phyloP scores from a whole-genome alignment of 2,113 vertebrate genomes.

The Xiphias gladius region DNA sequence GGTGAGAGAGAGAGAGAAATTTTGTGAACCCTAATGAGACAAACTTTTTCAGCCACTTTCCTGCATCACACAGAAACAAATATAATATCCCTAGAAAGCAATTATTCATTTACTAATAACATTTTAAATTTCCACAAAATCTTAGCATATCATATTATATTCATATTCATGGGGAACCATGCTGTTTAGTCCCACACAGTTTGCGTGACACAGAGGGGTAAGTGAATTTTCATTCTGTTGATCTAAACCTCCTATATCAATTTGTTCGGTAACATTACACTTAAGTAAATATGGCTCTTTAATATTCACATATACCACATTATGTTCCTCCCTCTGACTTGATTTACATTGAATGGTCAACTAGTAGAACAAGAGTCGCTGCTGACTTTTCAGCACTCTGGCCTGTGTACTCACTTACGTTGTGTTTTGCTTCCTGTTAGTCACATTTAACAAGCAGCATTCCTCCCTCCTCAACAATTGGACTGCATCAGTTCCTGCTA shows the following conservation, averaged over 20 bases:
- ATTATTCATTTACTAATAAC: not conserved
- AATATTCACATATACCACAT: not conserved
- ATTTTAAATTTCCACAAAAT: not conserved
- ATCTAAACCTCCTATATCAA: not conserved
- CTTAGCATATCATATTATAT: not conserved
- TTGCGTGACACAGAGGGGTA: not conserved
- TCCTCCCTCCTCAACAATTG: constrained; percentile 72
- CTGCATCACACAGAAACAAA: not conserved
- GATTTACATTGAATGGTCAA: not conserved
- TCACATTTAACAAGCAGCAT: constrained; percentile 67
- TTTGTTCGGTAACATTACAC: not conserved
- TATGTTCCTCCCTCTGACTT: constrained; percentile 5
- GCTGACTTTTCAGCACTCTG: constrained; percentile 6
- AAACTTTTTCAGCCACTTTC: not conserved
- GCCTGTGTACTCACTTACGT: constrained; percentile 26
- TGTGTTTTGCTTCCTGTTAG: constrained; percentile 49
- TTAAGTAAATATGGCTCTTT: constrained; percentile 17
- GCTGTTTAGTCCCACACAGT: not conserved
- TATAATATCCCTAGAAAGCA: not conserved
- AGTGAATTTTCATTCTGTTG: not conserved
- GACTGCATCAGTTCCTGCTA: constrained; percentile 73
- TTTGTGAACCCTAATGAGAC: not conserved
- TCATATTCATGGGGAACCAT: not conserved
- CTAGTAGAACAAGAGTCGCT: not conserved
- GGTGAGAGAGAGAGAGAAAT: not conserved